Conservation (phyloP, 2,888 invertebrate species). For the Hemicrepidius hirtus region DNA sequence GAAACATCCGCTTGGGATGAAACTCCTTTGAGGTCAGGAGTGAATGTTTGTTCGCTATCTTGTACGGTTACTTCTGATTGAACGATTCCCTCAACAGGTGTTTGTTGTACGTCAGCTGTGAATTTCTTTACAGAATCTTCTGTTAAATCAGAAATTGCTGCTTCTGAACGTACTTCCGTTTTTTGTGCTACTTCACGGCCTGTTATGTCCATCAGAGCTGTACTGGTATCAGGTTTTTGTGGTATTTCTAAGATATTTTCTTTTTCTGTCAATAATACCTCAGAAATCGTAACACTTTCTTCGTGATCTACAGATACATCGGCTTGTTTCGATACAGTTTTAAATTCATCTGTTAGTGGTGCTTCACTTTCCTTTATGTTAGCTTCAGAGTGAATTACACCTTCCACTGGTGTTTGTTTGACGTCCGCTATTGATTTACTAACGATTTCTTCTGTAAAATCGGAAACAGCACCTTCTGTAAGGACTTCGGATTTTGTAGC, state of each 20-base stretch:
- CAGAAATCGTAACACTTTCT: conserved; percentile 71
- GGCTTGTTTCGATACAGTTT: conserved; percentile 66
- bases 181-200: conserved; percentile 69
- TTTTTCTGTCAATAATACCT: conserved; percentile 73
- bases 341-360: conserved; percentile 40
- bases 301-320: conserved; percentile 68
- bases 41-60: conserved; percentile 58
- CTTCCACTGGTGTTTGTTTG: conserved; percentile 64
- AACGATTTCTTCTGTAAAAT: conserved; percentile 40
- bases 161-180: conserved; percentile 63
- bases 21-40: conserved; percentile 42
- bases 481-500: conserved; percentile 71
- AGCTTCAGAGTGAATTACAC: conserved; percentile 65
- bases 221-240: conserved; percentile 64
- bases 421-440: conserved; percentile 61
- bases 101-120: conserved; percentile 62
- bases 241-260: conserved; percentile 69
- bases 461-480: conserved; percentile 35
- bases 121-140: conserved; percentile 61
- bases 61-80: conserved; percentile 65
- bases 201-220: conserved; percentile 64
- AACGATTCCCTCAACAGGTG: conserved; percentile 64
- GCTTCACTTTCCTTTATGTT: conserved; percentile 61
- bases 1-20: conserved; percentile 69
- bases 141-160: conserved; percentile 54